Conservation (phyloP, 2,797 vertebrate genomes). For the Myripristis murdjan region DNA sequence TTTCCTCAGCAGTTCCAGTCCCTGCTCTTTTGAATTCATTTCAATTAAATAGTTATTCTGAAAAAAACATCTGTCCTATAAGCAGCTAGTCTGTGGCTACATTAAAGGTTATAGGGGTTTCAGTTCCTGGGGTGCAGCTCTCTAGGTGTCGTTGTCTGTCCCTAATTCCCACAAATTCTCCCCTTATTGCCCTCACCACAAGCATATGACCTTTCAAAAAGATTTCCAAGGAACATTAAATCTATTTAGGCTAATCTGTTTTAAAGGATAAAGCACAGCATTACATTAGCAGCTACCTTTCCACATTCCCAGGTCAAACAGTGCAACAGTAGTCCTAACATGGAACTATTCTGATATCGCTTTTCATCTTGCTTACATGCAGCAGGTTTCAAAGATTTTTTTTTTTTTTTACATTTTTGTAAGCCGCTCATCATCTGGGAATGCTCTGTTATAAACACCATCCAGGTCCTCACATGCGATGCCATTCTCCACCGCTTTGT, state of each 20-base stretch:
- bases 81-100: too few species aligned
- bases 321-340: slow-evolving; percentile 7
- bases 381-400: slow-evolving; percentile 7
- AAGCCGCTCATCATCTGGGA: slow-evolving; percentile 67
- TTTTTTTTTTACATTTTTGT: slow-evolving; percentile 75
- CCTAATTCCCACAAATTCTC: too few species aligned
- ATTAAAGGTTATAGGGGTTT: too few species aligned
- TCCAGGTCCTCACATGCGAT: neutral
- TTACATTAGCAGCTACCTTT: slow-evolving; percentile 1
- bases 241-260: neutral
- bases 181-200: too few species aligned
- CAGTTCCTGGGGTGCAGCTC: too few species aligned
- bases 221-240: neutral
- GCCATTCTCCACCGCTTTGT: slow-evolving; percentile 50
- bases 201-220: neutral
- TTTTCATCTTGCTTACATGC: neutral
- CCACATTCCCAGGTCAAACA: slow-evolving; percentile 6
- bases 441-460: slow-evolving; percentile 67
- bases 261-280: neutral
- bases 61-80: too few species aligned
- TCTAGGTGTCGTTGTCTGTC: too few species aligned
- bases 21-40: too few species aligned
- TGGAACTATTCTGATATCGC: neutral
- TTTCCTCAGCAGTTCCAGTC: too few species aligned
- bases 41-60: too few species aligned